A percentile compares a stretch with the other conserved stretches of the same genome.
phyloP scores from a whole-genome alignment of 2,888 invertebrate genomes.

The Nymphalis c-album region DNA sequence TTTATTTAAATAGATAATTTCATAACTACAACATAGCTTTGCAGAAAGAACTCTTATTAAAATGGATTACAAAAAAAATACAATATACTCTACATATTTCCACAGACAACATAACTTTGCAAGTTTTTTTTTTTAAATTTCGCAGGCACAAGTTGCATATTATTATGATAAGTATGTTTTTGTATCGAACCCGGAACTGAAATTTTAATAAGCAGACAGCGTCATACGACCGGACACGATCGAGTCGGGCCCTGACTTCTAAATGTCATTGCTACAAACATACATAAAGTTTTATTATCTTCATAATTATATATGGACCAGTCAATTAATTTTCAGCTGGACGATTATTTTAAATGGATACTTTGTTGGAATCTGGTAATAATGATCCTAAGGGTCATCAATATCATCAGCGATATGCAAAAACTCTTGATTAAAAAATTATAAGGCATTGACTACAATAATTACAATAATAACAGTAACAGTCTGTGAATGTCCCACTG shows the following conservation, averaged over 20 bases:
- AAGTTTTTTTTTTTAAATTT: background rate
- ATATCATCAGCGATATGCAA: too few relatives aligned
- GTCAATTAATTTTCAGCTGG: background rate
- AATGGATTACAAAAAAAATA: too few relatives aligned
- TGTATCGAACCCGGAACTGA: conserved; percentile 40
- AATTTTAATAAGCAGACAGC: conserved; percentile 41
- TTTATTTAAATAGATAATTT: too few relatives aligned
- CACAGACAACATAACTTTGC: background rate
- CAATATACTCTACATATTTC: background rate
- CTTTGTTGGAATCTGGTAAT: too few relatives aligned
- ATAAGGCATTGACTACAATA: too few relatives aligned
- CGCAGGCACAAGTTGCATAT: background rate
- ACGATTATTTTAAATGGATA: too few relatives aligned
- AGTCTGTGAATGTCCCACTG: too few relatives aligned
- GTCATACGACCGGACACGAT: conserved; percentile 35
- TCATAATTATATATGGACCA: background rate
- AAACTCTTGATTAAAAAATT: too few relatives aligned
- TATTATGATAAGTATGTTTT: conserved; percentile 7
- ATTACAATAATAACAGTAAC: too few relatives aligned
- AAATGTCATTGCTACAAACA: conserved; percentile 24
- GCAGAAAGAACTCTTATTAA: too few relatives aligned
- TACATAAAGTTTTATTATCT: background rate
- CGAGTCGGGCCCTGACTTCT: conserved; percentile 25
- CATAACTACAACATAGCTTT: too few relatives aligned
- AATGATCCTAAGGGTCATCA: too few relatives aligned